Conservation (phyloP, 1,140 invertebrate genomes). For the Bilobella aurantiaca region DNA sequence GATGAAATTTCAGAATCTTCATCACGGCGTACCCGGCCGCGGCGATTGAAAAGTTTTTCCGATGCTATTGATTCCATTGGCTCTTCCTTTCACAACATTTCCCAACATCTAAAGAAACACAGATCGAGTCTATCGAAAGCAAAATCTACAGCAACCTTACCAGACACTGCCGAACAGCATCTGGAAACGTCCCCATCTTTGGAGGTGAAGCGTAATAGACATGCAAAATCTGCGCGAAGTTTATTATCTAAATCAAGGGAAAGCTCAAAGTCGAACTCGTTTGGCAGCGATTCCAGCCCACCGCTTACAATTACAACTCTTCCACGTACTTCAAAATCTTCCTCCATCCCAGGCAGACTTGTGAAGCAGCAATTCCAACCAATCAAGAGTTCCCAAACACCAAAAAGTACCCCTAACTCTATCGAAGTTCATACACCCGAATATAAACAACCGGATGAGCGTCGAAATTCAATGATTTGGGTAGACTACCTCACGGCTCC, state of each 20-base stretch:
- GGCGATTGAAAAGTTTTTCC: neutral
- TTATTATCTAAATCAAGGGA: too few relatives aligned
- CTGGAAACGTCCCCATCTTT: too few relatives aligned
- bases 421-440: too few relatives aligned
- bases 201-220: too few relatives aligned
- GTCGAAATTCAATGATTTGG: slow-evolving; percentile 11
- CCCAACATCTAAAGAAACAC: neutral
- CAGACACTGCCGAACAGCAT: neutral
- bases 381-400: too few relatives aligned
- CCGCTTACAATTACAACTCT: neutral
- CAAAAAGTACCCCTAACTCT: too few relatives aligned
- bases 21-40: neutral
- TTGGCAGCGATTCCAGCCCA: neutral
- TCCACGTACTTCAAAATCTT: neutral
- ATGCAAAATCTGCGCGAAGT: too few relatives aligned
- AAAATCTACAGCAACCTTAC: neutral
- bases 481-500: slow-evolving; percentile 19
- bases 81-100: neutral
- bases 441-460: neutral
- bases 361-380: too few relatives aligned
- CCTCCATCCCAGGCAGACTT: neutral
- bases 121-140: neutral
- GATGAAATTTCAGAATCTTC: neutral
- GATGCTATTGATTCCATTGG: slow-evolving; percentile 3
- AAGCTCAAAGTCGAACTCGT: neutral